Base-by-base conservation (phyloP, 2,797 vertebrate genomes). In the Podarcis siculus region DNA sequence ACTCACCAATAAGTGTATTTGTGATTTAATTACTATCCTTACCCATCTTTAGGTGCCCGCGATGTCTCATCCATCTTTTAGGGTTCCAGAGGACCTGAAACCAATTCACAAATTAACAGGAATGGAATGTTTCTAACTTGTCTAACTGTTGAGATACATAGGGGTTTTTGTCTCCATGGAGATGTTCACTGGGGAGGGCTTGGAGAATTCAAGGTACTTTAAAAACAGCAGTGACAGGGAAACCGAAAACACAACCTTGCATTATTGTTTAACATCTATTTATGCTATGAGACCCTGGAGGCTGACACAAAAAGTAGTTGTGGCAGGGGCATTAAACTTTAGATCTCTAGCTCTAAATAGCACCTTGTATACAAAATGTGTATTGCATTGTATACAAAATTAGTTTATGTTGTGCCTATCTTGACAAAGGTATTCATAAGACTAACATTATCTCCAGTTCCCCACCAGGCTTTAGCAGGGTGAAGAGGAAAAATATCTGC, bases 371-470 rank as follows among this genome's bases (percentile, higher is more conserved):
- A 89, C 32, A 80, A 81, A 76, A 85, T 76, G 32, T 25, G 61
- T 17, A 42, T 42, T 83, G 64, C 64, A 79, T 37, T 66, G 30
- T 67, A 66, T 45, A 75, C 49, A 83, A 84, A 88, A 85, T 81
- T 75, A 55, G 79, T 77, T 81, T 82, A 89, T 86, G 83, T 82
- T 86, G 32, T 76, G 55, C 83, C 81, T 49, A 82, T 49, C 71
- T 86, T 89, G 83, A 89, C n/a, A 85, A 85, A 82, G 61, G 35
- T 86, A 89, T 86, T 77, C 71, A 82, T 89, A 86, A 89, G 61
- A 79, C 79, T 76, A 87, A 73, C 71, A 81, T 86, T 55, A 86
- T 10, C 15, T 1, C 1, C 35, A 35, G 80, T 45, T 73, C 91
- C 89, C 87, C 42, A 88, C 23, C 21, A 42, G 42, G 93, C 88